phyloP scores from a whole-genome alignment of 2,797 vertebrate species.

The Mustela erminea region DNA sequence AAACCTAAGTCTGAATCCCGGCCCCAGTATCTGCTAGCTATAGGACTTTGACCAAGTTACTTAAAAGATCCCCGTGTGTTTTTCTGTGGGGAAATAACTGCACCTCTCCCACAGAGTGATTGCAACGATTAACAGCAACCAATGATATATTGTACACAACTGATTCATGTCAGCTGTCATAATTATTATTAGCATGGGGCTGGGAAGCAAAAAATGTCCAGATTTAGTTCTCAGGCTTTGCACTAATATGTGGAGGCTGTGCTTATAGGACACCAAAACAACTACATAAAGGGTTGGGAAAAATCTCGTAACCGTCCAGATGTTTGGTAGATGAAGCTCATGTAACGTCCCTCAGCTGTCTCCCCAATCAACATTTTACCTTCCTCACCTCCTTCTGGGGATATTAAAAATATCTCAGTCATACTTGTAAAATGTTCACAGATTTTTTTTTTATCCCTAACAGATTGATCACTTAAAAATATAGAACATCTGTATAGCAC shows the following conservation, averaged over 20 bases:
- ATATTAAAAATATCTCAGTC: slow-evolving; percentile 47
- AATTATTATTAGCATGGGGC: not conserved
- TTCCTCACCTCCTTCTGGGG: slow-evolving; percentile 22
- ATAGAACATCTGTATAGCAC: slow-evolving; percentile 43
- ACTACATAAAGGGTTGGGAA: not conserved
- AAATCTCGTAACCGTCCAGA: not conserved
- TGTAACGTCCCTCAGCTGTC: not conserved
- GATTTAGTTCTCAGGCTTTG: slow-evolving; percentile 4
- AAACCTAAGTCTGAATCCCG: not conserved
- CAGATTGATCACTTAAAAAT: slow-evolving; percentile 38
- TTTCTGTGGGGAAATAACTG: not conserved
- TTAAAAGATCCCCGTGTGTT: not conserved
- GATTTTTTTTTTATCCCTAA: not conserved
- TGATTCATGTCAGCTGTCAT: not conserved
- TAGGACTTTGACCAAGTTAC: not conserved
- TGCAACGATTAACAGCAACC: not conserved
- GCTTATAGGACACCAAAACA: not conserved
- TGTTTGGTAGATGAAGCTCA: not conserved
- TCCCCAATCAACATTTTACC: not conserved
- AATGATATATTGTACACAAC: not conserved
- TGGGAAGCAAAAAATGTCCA: not conserved
- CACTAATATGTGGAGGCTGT: not conserved
- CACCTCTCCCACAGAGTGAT: not conserved
- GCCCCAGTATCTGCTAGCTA: not conserved
- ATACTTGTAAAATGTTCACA: not conserved